Conservation (phyloP, 2,797 vertebrate genomes). For the Catamblyrhynchus diadema region DNA sequence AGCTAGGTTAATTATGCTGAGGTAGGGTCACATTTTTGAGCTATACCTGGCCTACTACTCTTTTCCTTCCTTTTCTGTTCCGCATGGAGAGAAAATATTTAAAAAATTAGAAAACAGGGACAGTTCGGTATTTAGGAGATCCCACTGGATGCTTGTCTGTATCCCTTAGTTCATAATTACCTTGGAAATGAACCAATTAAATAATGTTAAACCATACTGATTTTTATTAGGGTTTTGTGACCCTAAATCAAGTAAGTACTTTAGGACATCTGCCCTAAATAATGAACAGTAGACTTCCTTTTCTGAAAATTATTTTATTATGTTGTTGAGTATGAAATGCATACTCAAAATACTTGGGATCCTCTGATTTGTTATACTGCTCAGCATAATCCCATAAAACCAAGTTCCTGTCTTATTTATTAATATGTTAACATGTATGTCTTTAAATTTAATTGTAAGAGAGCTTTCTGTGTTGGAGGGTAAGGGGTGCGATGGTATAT, state of each 20-base stretch:
- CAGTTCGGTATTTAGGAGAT: background rate
- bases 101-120: background rate
- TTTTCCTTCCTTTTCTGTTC: background rate
- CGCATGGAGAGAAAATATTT: background rate
- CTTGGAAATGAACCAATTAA: background rate
- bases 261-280: background rate
- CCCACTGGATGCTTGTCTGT: background rate
- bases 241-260: background rate
- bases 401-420: background rate
- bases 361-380: background rate
- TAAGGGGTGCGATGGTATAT: fast-evolving
- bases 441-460: background rate
- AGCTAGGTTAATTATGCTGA: background rate
- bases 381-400: background rate
- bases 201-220: background rate
- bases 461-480: background rate
- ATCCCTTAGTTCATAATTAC: background rate
- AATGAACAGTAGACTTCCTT: background rate
- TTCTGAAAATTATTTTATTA: background rate
- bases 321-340: background rate
- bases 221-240: background rate
- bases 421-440: background rate
- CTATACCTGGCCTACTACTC: background rate
- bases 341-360: background rate
- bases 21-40: background rate